Evolutionary conservation across 1,140 invertebrate genomes (phyloP).

Genomic region (Leptinotarsa undecemlineata): DNA sequence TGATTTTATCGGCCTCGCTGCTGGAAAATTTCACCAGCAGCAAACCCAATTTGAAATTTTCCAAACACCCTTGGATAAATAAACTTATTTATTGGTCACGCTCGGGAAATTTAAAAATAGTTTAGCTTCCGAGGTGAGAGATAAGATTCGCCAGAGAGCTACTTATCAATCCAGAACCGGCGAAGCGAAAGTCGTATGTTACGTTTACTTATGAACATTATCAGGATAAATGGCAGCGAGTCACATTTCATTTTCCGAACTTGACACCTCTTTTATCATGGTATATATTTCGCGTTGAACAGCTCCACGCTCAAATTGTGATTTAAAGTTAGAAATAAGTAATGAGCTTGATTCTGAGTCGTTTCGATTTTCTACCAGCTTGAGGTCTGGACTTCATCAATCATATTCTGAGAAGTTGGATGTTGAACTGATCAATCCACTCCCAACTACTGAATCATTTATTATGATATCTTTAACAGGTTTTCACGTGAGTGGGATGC

Average conservation of each 20-base stretch:
- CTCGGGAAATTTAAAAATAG: constrained; percentile 13
- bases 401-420: no score
- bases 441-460: no score
- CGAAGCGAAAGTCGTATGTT: constrained; percentile 31
- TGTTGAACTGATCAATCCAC: no score
- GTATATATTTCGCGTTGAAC: constrained; percentile 22
- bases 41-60: not conserved
- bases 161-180: constrained; percentile 32
- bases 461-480: no score
- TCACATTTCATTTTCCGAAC: constrained; percentile 36
- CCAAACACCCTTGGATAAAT: not conserved
- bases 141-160: constrained; percentile 25
- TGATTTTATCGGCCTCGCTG: no score
- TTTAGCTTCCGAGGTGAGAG: constrained; percentile 10
- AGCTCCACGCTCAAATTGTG: constrained; percentile 30
- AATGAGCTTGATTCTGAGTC: no score
- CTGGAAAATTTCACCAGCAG: not conserved
- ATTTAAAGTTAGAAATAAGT: constrained; percentile 19
- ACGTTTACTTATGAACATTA: constrained; percentile 36
- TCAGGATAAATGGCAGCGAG: constrained; percentile 34
- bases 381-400: no score
- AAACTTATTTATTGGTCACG: constrained; percentile 4
- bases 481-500: no score
- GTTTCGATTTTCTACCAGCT: no score
- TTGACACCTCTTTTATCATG: constrained; percentile 34